A percentile compares a stretch with the other conserved stretches of the same genome.
phyloP scores from a whole-genome alignment of 2,888 invertebrate species.

The Coenonympha glycerion region DNA sequence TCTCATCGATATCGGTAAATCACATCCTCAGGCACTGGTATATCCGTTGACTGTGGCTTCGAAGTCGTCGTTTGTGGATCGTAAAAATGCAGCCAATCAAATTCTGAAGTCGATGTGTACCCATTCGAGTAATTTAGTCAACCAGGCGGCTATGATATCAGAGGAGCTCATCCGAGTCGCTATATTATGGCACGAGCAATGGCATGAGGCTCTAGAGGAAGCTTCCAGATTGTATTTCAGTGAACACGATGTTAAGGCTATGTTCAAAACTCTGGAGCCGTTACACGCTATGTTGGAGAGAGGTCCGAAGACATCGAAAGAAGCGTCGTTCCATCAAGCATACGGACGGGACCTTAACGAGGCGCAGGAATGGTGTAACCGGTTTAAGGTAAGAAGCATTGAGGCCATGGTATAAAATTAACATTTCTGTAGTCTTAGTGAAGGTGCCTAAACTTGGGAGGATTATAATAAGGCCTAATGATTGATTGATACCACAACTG shows the following conservation, averaged over 20 bases:
- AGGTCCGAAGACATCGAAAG: slow-evolving; percentile 96
- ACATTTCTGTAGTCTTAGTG: no score
- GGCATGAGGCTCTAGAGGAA: slow-evolving; percentile 98
- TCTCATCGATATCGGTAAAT: slow-evolving; percentile 96
- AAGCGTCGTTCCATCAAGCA: slow-evolving; percentile 96
- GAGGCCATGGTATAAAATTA: no score
- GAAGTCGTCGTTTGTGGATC: slow-evolving; percentile 90
- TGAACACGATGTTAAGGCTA: slow-evolving; percentile 95
- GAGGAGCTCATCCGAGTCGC: slow-evolving; percentile 98
- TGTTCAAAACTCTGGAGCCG: slow-evolving; percentile 97
- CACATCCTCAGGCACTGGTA: slow-evolving; percentile 97
- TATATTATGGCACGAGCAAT: slow-evolving; percentile 99
- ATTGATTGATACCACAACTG: no score
- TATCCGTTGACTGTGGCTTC: slow-evolving; percentile 98
- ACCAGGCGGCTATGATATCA: slow-evolving; percentile 96
- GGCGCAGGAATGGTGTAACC: slow-evolving; percentile 96
- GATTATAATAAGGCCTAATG: no score
- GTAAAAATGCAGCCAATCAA: slow-evolving; percentile 94
- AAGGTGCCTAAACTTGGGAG: no score
- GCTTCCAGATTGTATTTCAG: slow-evolving; percentile 96
- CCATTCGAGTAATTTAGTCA: slow-evolving; percentile 92
- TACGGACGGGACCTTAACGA: slow-evolving; percentile 96
- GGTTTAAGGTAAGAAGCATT: slow-evolving; percentile 80
- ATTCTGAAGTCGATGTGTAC: slow-evolving; percentile 97
- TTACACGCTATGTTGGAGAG: slow-evolving; percentile 94